Evolutionary conservation across 2,797 vertebrate genomes (phyloP).

Genomic region (Sebastes vulpes): DNA sequence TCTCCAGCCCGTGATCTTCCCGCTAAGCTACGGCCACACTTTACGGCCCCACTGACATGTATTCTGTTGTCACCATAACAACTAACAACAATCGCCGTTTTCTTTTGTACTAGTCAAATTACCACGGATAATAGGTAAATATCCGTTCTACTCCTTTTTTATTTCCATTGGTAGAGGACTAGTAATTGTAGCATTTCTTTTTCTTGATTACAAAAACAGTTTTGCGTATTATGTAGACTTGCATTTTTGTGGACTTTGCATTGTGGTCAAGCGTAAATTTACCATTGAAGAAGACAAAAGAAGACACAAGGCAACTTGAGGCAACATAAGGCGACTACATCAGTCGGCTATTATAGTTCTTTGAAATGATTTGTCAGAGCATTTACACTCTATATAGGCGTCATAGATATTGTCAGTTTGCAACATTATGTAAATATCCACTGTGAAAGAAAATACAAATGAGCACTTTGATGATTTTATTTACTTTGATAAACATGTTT

Average conservation of each 20-base stretch:
- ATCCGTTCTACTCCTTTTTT: no score
- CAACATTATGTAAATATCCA: not conserved
- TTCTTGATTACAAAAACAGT: not conserved
- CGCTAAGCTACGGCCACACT: no score
- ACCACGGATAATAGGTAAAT: no score
- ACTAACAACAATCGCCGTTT: no score
- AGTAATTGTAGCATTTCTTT: not conserved
- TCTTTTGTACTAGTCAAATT: no score
- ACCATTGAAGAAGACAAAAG: not conserved
- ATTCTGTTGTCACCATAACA: no score
- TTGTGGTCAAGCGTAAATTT: not conserved
- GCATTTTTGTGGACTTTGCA: not conserved
- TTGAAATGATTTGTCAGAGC: not conserved
- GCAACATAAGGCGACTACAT: not conserved
- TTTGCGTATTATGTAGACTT: not conserved
- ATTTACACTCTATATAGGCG: not conserved
- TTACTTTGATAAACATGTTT: not conserved
- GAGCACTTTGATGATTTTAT: not conserved
- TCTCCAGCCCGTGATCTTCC: no score
- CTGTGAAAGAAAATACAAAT: not conserved
- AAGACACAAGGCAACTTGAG: not conserved
- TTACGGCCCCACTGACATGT: no score
- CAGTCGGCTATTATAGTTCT: not conserved
- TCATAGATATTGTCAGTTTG: not conserved
- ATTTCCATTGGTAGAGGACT: not conserved